Evolutionary conservation across 2,888 invertebrate species (phyloP), one percentile per base, ranked within the genome.

Genomic region (Apamea monoglypha): DNA sequence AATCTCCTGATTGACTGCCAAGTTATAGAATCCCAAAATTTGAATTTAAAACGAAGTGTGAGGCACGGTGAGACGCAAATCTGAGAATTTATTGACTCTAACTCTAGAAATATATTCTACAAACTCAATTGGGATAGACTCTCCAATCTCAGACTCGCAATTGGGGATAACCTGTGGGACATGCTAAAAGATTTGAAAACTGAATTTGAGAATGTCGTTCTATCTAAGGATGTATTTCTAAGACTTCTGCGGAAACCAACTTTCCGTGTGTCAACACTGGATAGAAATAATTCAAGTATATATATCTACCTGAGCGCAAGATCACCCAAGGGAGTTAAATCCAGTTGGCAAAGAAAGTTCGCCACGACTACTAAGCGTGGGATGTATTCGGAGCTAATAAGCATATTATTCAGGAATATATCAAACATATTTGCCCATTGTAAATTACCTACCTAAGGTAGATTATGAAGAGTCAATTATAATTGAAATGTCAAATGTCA

Each of bases 121-220:
- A 84, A 86, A 84, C 70, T 64, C 68, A 67, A 78, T 74, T 82
- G 83, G 85, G 83, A 85, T 84, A 84, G 78, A 84, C 74, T 86
- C 63, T 64, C 87, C 84, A 84, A 84, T 84, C 71, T 83, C 50
- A 74, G 74, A 64, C 40, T 84, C 59, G 32, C 53, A 53, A 78
- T 82, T 82, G 78, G 59, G 82, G 66, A 78, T 77, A 86, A 56
- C 83, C 78, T 68, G 36, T 29, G 63, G 71, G 78, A 82, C 63
- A 78, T 86, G 67, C 67, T 86, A 64, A 86, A 86, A 84, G 66
- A 84, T 83, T 78, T 83, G 74, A 83, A 74, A 86, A 77, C 70
- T 82, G 78, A 86, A 84, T 78, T 86, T 64, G 16, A 68, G 56
- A 82, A 78, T 82, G 44, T 71, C 61, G n/a, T 72, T 75, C 32